Evolutionary conservation across 2,797 vertebrate genomes (phyloP).

Genomic region (Gymnothorax reevesii): DNA sequence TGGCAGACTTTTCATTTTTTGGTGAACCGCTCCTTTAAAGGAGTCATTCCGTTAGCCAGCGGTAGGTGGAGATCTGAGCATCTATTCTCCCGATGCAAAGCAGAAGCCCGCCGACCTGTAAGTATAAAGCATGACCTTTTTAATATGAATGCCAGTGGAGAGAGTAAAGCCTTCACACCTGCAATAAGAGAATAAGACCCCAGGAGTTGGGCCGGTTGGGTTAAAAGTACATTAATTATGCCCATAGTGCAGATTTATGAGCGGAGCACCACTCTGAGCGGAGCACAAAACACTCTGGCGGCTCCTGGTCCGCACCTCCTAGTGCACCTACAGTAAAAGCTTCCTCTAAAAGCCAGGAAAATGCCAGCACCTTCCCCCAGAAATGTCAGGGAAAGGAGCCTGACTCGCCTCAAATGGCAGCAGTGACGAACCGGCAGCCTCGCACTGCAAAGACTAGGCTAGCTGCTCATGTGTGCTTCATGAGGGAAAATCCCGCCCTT

Average conservation of each 20-base stretch:
- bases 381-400: background rate
- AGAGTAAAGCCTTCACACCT: background rate
- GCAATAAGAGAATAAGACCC: background rate
- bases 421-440: background rate
- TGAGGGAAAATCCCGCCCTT: no score
- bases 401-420: background rate
- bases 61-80: background rate
- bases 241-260: background rate
- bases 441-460: background rate
- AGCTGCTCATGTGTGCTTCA: background rate
- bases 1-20: no score
- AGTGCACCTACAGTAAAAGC: background rate
- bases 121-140: background rate
- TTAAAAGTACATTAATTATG: background rate
- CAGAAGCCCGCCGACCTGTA: background rate
- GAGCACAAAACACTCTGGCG: background rate
- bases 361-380: background rate
- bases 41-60: background rate
- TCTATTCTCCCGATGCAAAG: background rate
- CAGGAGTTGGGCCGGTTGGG: background rate
- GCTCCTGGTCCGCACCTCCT: background rate
- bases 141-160: background rate
- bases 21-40: background rate
- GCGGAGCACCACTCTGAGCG: background rate
- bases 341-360: background rate